These are phyloP conservation scores for Dendrolimus punctatus DNA, from an alignment of 1,140 invertebrate species.

Conservation along the genomic window DNA sequence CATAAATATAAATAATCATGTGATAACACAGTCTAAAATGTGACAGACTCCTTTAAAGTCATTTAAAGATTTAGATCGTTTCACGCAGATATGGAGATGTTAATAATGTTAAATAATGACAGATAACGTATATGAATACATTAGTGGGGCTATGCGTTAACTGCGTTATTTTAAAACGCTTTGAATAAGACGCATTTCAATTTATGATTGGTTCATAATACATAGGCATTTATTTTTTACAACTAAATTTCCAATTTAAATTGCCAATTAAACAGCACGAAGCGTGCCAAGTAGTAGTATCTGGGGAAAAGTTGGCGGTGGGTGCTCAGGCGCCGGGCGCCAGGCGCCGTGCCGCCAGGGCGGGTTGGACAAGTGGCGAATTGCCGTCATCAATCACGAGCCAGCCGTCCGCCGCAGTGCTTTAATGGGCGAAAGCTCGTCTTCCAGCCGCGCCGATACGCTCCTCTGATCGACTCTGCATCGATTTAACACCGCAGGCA, in stretches of 20 bases:
- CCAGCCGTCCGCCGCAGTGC: constrained; percentile 3
- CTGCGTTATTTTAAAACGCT: too few species aligned
- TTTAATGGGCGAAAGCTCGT: constrained; percentile 35
- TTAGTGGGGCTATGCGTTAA: too few species aligned
- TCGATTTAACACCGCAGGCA: constrained; percentile 11
- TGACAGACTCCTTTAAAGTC: too few species aligned
- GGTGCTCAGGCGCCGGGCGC: constrained; percentile 31
- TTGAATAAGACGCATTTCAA: too few species aligned
- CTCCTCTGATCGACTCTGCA: constrained; percentile 14
- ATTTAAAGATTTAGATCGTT: too few species aligned
- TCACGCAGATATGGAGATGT: too few species aligned
- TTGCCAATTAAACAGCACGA: constrained; percentile 16
- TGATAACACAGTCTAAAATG: too few species aligned
- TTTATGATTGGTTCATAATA: too few species aligned
- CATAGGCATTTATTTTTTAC: too few species aligned
- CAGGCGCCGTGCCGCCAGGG: constrained; percentile 26
- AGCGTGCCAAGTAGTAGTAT: constrained; percentile 19
- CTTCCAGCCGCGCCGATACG: constrained; percentile 14
- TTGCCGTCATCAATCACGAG: constrained; percentile 43
- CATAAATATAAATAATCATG: too few species aligned
- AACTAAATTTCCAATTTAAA: constrained; percentile 10
- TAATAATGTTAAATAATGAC: too few species aligned
- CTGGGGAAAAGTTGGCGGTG: constrained; percentile 10
- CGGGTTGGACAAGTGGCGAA: constrained; percentile 43
- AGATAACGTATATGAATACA: too few species aligned